Evolutionary conservation across 1,140 invertebrate genomes (phyloP), one percentile per base, ranked within the genome.

Genomic region (Carcinoscorpius rotundicauda): DNA sequence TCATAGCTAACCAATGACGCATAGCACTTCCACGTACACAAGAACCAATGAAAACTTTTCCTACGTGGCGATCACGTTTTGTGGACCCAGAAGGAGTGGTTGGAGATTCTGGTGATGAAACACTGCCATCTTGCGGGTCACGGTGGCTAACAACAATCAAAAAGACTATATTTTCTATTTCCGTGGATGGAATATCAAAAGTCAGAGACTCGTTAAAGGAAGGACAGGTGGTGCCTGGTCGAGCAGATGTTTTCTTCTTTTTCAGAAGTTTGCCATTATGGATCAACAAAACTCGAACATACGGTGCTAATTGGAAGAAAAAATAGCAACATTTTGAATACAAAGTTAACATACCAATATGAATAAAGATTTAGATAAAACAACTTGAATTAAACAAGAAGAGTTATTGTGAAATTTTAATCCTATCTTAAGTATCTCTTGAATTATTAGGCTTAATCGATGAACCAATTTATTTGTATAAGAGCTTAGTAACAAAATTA

Each of bases 1-100:
- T 72, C 64, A 84, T 80, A 4, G 81, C 78, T 65, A 80, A 78
- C 83, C 83, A 85, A 66, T 84, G 83, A 3, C 80, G 73, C 51
- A 78, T 72, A 60, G 82, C 80, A 4, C 77, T 73, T 63, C 72
- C 82, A 67, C 73, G 78, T 61, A 76, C 79, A 58, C 76, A 76
- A 67, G 78, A 78, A 50, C 81, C 81, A 8, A 82, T 73, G 3
- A 80, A 78, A 3, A 81, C 76, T 73, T 82, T 82, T 3, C 81
- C 81, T 9, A 82, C 72, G 52, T 72, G 76, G 57, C 74, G 63
- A 61, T 79, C 77, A 66, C 70, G 79, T 66, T 70, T 80, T 66
- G 70, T 75, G 9, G 51, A 53, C 8, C 58, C 61, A 11, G 61
- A 53, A n/a, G 70, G 69, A 11, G 70, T 58, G 52, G 66, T 68